Evolutionary conservation across 2,113 vertebrate genomes (phyloP).

Genomic region (Arizona elegans): DNA sequence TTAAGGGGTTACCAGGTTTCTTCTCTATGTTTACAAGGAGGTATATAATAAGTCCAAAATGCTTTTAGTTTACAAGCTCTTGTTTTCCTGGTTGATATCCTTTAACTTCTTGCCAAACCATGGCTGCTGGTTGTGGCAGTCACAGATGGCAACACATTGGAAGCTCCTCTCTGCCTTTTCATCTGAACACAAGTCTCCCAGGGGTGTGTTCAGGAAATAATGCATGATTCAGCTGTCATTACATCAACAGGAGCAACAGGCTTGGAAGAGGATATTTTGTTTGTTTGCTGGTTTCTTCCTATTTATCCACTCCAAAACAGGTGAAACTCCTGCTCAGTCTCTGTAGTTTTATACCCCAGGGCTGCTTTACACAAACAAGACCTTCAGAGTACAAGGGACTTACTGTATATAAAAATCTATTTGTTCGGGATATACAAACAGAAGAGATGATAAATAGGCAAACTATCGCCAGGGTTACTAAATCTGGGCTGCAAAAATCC

Average conservation of each 20-base stretch:
- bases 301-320: not conserved
- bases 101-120: conserved; percentile 48
- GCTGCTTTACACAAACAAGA: not conserved
- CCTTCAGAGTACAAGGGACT: not conserved
- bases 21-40: not conserved
- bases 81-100: conserved; percentile 28
- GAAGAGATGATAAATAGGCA: not conserved
- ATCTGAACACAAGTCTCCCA: not conserved
- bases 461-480: not conserved
- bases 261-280: fast-evolving
- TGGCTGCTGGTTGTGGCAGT: conserved; percentile 28
- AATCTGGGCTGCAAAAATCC: not conserved
- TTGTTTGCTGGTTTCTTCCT: conserved; percentile 5
- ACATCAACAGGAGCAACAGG: conserved; percentile 11
- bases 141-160: conserved; percentile 36
- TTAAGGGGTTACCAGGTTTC: not conserved
- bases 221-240: not conserved
- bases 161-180: not conserved
- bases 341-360: not conserved
- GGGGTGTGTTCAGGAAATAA: conserved; percentile 18
- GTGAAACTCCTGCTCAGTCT: not conserved
- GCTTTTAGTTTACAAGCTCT: conserved; percentile 48
- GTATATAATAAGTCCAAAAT: conserved; percentile 18
- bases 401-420: not conserved
- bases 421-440: not conserved